These are phyloP conservation scores for Gymnodraco acuticeps DNA, from an alignment of 2,797 vertebrate species.

Conservation along the genomic window DNA sequence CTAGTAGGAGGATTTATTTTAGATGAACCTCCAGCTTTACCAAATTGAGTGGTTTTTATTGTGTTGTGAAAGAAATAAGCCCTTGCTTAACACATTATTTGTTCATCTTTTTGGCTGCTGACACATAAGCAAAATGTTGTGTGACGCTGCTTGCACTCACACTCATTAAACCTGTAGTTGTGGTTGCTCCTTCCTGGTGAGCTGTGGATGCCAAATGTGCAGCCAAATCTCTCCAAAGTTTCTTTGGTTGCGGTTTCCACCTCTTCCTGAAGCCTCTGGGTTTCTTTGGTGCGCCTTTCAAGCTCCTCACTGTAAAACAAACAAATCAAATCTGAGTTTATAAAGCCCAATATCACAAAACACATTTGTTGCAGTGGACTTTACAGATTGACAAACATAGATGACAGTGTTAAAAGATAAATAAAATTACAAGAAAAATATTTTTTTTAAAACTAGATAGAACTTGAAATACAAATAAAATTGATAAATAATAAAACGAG, in stretches of 20 bases:
- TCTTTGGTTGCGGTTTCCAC: constrained; percentile 78
- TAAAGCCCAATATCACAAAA: neutral
- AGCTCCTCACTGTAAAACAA: constrained; percentile 79
- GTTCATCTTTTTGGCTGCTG: neutral
- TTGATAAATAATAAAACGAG: too few relatives aligned
- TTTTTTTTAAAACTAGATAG: too few relatives aligned
- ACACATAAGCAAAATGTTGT: neutral
- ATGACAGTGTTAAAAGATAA: too few relatives aligned
- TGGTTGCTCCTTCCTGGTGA: constrained; percentile 35
- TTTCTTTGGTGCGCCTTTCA: constrained; percentile 77
- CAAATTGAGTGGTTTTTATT: neutral
- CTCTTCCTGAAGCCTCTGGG: constrained; percentile 81
- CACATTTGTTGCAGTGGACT: too few relatives aligned
- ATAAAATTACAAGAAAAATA: too few relatives aligned
- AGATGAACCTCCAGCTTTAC: neutral
- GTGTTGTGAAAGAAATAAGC: neutral
- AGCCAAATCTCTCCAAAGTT: constrained; percentile 77
- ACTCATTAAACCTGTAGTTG: constrained; percentile 25
- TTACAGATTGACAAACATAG: too few relatives aligned
- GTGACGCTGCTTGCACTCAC: constrained; percentile 35
- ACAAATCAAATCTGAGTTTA: too few relatives aligned
- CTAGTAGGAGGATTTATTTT: neutral
- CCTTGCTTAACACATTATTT: neutral
- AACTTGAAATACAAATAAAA: too few relatives aligned
- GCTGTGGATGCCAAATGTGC: constrained; percentile 36